Conservation (phyloP, 1,140 invertebrate species). For the Ericerus pela region DNA sequence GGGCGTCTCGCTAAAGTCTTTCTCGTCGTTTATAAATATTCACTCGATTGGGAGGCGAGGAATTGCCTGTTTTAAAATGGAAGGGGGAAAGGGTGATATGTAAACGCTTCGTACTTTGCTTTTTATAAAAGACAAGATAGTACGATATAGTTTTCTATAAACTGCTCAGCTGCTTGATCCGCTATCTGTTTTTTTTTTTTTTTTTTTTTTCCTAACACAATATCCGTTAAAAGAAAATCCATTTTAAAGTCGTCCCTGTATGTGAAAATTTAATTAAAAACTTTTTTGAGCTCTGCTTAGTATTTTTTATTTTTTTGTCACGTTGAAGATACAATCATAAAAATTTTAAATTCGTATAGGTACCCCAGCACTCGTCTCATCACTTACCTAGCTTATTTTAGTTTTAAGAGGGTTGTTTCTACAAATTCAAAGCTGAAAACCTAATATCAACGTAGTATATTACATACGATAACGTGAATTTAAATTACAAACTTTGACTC, state of each 20-base stretch:
- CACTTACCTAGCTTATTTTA: too few species aligned
- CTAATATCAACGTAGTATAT: too few species aligned
- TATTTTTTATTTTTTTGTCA: background rate
- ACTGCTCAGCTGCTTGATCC: background rate
- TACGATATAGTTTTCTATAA: conserved; percentile 10
- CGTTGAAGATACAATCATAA: too few species aligned
- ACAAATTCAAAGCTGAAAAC: too few species aligned
- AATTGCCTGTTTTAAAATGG: conserved; percentile 3
- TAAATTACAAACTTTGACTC: too few species aligned
- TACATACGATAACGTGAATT: too few species aligned
- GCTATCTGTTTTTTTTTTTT: too few species aligned
- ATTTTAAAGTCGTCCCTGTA: background rate
- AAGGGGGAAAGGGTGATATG: too few species aligned
- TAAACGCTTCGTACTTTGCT: conserved; percentile 7
- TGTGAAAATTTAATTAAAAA: conserved; percentile 8
- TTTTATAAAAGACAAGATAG: background rate
- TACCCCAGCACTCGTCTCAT: too few species aligned
- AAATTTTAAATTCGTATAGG: too few species aligned
- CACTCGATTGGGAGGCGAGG: conserved; percentile 9
- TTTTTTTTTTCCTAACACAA: too few species aligned
- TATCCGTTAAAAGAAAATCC: conserved; percentile 7
- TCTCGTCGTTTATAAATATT: conserved; percentile 8
- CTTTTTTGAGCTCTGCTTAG: background rate
- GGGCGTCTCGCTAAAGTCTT: conserved; percentile 5
- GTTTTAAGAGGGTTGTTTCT: too few species aligned